Conservation (phyloP, 2,888 invertebrate genomes). For the Tetranychus truncatus region DNA sequence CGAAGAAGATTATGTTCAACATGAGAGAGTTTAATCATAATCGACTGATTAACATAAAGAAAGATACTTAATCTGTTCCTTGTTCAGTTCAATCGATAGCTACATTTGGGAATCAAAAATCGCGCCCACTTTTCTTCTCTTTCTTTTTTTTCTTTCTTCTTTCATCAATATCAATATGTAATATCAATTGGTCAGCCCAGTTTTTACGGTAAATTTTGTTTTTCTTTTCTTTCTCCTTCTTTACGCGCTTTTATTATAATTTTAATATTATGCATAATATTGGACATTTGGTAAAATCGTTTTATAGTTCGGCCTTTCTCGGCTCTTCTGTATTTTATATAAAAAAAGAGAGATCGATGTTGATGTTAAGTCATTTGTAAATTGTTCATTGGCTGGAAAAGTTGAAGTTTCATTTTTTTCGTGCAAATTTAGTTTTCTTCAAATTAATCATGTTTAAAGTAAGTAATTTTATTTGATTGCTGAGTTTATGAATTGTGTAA, state of each 20-base stretch:
- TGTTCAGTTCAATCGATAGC: not conserved
- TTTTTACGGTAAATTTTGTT: not conserved
- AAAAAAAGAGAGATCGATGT: not conserved
- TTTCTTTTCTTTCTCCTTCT: not conserved
- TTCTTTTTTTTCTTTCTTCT: too few species aligned
- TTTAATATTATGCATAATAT: not conserved
- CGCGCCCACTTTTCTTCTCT: not conserved
- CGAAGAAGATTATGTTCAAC: not conserved
- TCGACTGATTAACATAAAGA: too few species aligned
- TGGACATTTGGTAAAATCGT: not conserved
- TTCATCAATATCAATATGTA: not conserved
- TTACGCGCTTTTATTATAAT: not conserved
- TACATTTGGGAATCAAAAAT: not conserved
- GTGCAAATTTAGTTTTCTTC: not conserved
- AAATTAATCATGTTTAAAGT: not conserved
- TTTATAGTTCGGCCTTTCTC: not conserved
- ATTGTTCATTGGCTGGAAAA: not conserved
- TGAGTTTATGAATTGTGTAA: not conserved
- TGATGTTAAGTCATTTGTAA: not conserved
- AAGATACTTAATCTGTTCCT: not conserved
- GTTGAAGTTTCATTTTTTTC: not conserved
- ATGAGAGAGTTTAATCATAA: too few species aligned
- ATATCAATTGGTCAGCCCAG: not conserved
- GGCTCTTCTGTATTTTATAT: not conserved
- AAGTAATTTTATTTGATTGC: not conserved